phyloP scores from a whole-genome alignment of 2,888 invertebrate genomes.

The Allygus modestus region DNA sequence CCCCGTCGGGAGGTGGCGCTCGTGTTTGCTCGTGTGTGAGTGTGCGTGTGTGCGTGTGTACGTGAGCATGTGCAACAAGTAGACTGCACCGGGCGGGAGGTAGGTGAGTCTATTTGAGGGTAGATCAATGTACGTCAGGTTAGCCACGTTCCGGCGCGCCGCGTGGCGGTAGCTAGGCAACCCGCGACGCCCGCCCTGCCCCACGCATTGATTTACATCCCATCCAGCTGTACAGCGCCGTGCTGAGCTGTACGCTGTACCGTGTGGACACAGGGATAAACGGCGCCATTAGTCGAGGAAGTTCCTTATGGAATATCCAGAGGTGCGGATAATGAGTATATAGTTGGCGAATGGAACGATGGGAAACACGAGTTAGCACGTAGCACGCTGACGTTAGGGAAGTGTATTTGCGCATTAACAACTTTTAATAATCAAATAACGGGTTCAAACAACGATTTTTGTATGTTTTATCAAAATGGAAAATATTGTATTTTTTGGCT shows the following conservation, averaged over 20 bases:
- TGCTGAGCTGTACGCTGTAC: background rate
- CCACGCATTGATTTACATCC: conserved; percentile 53
- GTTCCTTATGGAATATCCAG: no score
- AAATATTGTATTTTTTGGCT: no score
- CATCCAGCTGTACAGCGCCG: background rate
- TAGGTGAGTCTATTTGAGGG: conserved; percentile 56
- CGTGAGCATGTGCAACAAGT: conserved; percentile 44
- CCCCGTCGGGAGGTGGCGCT: no score
- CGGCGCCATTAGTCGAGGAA: background rate
- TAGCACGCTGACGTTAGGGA: no score
- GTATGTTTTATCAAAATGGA: no score
- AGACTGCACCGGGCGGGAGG: conserved; percentile 45
- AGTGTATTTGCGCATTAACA: no score
- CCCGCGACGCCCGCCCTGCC: conserved; percentile 7
- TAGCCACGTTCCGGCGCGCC: conserved; percentile 53
- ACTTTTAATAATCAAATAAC: no score
- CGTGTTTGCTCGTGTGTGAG: background rate
- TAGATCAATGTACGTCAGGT: conserved; percentile 54
- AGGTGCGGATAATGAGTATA: no score
- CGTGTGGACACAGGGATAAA: background rate
- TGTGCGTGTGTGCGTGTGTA: conserved; percentile 8
- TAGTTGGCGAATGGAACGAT: no score
- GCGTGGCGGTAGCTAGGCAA: conserved; percentile 52
- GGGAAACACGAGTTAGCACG: no score
- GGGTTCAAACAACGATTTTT: no score